A percentile compares a stretch with the other conserved stretches of the same genome.
Conservation (phyloP, 2,113 vertebrate species). For the Callionymus lyra region DNA sequence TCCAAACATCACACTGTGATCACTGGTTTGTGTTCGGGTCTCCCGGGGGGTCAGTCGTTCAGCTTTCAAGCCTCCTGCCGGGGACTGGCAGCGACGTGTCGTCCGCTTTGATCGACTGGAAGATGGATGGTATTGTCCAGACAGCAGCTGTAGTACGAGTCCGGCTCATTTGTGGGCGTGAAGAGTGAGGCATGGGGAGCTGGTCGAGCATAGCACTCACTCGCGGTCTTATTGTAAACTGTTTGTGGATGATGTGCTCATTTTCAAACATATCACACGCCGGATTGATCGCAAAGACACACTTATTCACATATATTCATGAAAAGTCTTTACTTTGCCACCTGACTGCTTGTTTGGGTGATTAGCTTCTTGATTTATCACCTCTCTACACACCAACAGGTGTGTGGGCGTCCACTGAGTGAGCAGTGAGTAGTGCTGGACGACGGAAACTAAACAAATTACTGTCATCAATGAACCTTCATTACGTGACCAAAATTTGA, state of each 20-base stretch:
- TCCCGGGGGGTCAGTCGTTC: conserved; percentile 24
- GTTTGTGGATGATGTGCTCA: too few relatives aligned
- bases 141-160: conserved; percentile 31
- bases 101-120: conserved; percentile 21
- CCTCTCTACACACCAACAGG: conserved; percentile 22
- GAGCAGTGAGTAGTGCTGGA: too few relatives aligned
- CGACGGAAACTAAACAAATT: too few relatives aligned
- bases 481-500: too few relatives aligned
- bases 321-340: conserved; percentile 33
- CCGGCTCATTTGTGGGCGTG: conserved; percentile 7
- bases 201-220: too few relatives aligned
- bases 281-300: too few relatives aligned
- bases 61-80: conserved; percentile 11
- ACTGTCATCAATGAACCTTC: too few relatives aligned
- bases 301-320: conserved; percentile 43
- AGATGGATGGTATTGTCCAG: conserved; percentile 43
- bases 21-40: conserved; percentile 5
- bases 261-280: too few relatives aligned
- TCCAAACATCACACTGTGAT: too few relatives aligned
- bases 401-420: too few relatives aligned
- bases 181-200: too few relatives aligned
- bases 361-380: conserved; percentile 43
- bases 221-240: too few relatives aligned
- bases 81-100: conserved; percentile 35
- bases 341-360: conserved; percentile 23